phyloP scores from a whole-genome alignment of 2,797 vertebrate species.

The Bovichtus variegatus region DNA sequence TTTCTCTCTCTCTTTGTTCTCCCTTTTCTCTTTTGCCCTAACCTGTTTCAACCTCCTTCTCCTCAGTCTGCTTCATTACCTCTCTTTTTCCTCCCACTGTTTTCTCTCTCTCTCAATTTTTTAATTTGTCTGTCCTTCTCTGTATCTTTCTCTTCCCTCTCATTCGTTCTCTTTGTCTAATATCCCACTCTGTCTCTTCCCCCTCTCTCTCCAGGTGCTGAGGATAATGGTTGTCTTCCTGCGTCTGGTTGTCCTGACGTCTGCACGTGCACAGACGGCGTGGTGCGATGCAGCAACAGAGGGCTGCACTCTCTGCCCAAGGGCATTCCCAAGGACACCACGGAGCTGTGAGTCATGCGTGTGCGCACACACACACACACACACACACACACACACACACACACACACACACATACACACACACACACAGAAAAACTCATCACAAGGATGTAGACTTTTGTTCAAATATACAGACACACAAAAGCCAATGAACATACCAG shows the following conservation, averaged over 20 bases:
- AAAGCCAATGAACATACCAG: neutral
- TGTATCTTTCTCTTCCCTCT: constrained; percentile 21
- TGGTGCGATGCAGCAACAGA: constrained; percentile 97
- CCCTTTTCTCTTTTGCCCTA: constrained; percentile 4
- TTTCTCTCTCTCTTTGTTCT: constrained; percentile 6
- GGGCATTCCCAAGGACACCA: constrained; percentile 96
- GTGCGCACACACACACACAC: neutral
- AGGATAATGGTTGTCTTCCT: constrained; percentile 94
- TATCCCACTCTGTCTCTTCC: constrained; percentile 3
- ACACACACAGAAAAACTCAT: neutral
- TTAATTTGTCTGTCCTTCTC: constrained; percentile 29
- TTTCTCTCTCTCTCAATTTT: constrained; percentile 20
- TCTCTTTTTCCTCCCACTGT: constrained; percentile 10
- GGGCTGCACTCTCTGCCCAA: constrained; percentile 91
- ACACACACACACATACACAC: neutral
- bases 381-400: constrained; percentile 14
- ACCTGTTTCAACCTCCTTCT: neutral
- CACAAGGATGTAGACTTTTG: neutral
- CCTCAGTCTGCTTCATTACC: constrained; percentile 13
- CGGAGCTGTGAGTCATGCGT: constrained; percentile 92
- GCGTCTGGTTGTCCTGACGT: constrained; percentile 93
- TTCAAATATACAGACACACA: constrained; percentile 8
- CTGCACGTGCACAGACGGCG: constrained; percentile 93
- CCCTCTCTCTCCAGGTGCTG: constrained; percentile 82
- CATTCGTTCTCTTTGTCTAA: constrained; percentile 30